Base-by-base conservation (phyloP, 92 coral and sea anemone species). In the Palythoa grandis region DNA sequence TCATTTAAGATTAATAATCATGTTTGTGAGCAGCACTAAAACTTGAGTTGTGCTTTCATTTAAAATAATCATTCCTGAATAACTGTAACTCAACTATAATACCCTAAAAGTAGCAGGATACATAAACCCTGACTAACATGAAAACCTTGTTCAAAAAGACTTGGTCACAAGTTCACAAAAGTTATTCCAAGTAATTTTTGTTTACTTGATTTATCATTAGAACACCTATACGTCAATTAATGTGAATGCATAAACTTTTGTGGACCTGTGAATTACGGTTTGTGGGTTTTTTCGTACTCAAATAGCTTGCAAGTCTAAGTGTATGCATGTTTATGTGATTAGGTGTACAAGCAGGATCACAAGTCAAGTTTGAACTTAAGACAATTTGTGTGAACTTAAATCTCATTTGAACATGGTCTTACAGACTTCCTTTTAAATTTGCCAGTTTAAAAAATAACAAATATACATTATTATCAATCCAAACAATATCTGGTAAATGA, bases 331-430 rank as follows among this genome's bases (percentile, higher is more conserved):
- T 70, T 70, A 70, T 25, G 75, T 70, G 75, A 70, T 52, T 70
- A 70, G 50, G 47, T 70, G 75, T 70, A 70, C 75, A 70, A 70
- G 75, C 75, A 70, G 48, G 50, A 70, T 29, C 75, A 70, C 75
- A 70, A 70, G 48, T 70, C 50, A 70, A 70, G 75, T 70, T 70
- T 70, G 75, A 70, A 70, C 75, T 70, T 70, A 52, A 8, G 75
- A 25, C 75, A 70, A 70, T 70, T 70, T 11, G 47, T 5, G 50
- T 70, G 7, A 70, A 70, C 50, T 70, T 70, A 70, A 19, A 70
- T 37, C 17, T 9, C 29, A 66, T 66, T 22, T 66, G 47, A 7
- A 2, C 75, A 70, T 70, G 75, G 20, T 16, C 65, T 58, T 58
- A 58, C 65, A 58, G 65, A 58, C 65, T 58, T 58, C 65, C 65